Evolutionary conservation across 2,113 vertebrate species (phyloP).

Genomic region (Cyanoramphus novaezelandiae): DNA sequence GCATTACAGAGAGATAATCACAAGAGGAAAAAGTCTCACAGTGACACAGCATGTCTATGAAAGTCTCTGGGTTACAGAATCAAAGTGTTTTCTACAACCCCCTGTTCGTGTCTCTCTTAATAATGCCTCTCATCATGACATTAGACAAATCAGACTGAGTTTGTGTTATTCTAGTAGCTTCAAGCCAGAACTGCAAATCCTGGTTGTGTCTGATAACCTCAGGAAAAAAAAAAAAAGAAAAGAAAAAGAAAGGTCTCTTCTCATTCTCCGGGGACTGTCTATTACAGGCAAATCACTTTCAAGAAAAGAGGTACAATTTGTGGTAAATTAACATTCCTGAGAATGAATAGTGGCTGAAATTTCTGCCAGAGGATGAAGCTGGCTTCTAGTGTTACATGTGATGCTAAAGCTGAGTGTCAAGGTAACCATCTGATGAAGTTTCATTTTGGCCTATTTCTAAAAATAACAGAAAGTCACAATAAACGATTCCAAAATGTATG

Average conservation of each 20-base stretch:
- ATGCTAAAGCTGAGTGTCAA: neutral
- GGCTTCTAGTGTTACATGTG: neutral
- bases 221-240: neutral
- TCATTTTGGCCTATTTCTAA: neutral
- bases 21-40: neutral
- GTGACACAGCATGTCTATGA: neutral
- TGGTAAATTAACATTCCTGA: constrained; percentile 12
- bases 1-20: constrained; percentile 1
- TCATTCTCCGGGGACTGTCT: neutral
- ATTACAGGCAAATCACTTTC: neutral
- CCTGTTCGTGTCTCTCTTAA: neutral
- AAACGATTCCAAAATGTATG: neutral
- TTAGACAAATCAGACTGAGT: neutral
- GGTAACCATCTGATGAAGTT: neutral
- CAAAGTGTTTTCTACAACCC: neutral
- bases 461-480: neutral
- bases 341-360: neutral
- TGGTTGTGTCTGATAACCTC: neutral
- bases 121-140: neutral
- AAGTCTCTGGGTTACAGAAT: constrained; percentile 5
- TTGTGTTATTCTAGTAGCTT: neutral
- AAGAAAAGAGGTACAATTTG: constrained; percentile 15
- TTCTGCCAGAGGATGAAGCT: neutral
- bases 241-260: neutral
- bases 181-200: neutral